Percentiles rank a stretch among this genome's conserved stretches.
Evolutionary conservation across 2,888 invertebrate species (phyloP).

Genomic region (Drosophila bunnanda): DNA sequence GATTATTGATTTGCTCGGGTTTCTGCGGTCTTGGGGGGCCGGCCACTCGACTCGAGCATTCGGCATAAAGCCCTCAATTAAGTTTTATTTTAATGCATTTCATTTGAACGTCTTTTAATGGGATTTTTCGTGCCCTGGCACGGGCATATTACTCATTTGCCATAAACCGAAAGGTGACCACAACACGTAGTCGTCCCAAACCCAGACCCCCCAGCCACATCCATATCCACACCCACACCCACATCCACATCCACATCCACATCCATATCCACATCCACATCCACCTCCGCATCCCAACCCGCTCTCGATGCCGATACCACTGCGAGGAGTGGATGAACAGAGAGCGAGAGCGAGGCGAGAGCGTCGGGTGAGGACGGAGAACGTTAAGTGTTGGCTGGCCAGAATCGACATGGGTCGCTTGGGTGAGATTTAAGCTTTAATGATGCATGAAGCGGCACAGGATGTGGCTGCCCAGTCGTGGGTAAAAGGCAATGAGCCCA

Average conservation of each 20-base stretch:
- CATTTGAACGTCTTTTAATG: constrained; percentile 79
- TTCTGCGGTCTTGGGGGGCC: constrained; percentile 51
- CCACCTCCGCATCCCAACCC: constrained; percentile 9
- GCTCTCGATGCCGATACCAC: constrained; percentile 20
- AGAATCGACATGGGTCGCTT: constrained; percentile 74
- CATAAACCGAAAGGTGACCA: constrained; percentile 78
- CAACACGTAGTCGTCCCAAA: constrained; percentile 68
- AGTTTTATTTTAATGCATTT: constrained; percentile 80
- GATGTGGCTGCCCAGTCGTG: constrained; percentile 80
- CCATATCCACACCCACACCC: constrained; percentile 1
- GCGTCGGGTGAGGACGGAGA: constrained; percentile 13
- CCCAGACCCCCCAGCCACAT: constrained; percentile 6
- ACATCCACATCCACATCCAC: constrained; percentile 2
- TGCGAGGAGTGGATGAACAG: constrained; percentile 30
- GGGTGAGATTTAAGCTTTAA: constrained; percentile 81
- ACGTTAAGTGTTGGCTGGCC: constrained; percentile 73
- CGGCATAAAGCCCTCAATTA: constrained; percentile 74
- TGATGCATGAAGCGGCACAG: constrained; percentile 81
- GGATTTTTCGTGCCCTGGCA: constrained; percentile 71
- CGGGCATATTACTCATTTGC: constrained; percentile 75
- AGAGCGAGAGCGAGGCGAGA: constrained; percentile 14
- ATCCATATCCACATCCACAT: constrained; percentile 3
- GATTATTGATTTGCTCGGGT: constrained; percentile 72
- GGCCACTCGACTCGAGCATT: constrained; percentile 35
- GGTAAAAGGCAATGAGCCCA: constrained; percentile 79